Evolutionary conservation across 2,888 invertebrate species (phyloP).

Genomic region (Subacronicta megacephala): DNA sequence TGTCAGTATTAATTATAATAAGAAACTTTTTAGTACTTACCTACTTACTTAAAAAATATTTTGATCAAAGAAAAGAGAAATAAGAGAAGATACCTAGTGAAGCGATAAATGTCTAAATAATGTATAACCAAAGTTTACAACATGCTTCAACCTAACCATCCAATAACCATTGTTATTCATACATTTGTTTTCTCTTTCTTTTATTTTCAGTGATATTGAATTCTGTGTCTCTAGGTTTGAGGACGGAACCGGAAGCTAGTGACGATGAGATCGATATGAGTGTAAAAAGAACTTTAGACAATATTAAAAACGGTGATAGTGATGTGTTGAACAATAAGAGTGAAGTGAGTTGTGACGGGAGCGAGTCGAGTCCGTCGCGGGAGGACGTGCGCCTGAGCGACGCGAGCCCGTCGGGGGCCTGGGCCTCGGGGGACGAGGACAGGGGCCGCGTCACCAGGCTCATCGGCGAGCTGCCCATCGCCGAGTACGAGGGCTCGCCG

Average conservation of each 20-base stretch:
- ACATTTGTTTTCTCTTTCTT: constrained; percentile 76
- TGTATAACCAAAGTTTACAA: constrained; percentile 51
- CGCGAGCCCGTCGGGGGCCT: constrained; percentile 77
- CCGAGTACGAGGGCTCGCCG: constrained; percentile 97
- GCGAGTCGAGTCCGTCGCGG: constrained; percentile 78
- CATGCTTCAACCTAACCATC: constrained; percentile 33
- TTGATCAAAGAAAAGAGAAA: too few species aligned
- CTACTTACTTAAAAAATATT: too few species aligned
- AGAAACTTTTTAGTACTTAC: too few species aligned
- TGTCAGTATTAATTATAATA: neutral
- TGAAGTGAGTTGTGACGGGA: constrained; percentile 77
- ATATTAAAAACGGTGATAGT: constrained; percentile 87
- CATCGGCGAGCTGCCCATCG: constrained; percentile 96
- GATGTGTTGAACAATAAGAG: constrained; percentile 85
- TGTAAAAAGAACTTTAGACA: constrained; percentile 87
- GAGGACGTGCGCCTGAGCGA: constrained; percentile 76
- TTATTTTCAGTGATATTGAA: constrained; percentile 89
- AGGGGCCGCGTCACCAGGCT: constrained; percentile 90
- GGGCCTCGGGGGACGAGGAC: constrained; percentile 79
- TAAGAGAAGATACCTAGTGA: too few species aligned
- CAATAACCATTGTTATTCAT: constrained; percentile 69
- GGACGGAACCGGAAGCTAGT: constrained; percentile 87
- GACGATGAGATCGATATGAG: constrained; percentile 87
- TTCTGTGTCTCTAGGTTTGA: constrained; percentile 89
- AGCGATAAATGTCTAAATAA: constrained; percentile 2